phyloP scores from a whole-genome alignment of 2,888 invertebrate species.

The Zeuzera pyrina region DNA sequence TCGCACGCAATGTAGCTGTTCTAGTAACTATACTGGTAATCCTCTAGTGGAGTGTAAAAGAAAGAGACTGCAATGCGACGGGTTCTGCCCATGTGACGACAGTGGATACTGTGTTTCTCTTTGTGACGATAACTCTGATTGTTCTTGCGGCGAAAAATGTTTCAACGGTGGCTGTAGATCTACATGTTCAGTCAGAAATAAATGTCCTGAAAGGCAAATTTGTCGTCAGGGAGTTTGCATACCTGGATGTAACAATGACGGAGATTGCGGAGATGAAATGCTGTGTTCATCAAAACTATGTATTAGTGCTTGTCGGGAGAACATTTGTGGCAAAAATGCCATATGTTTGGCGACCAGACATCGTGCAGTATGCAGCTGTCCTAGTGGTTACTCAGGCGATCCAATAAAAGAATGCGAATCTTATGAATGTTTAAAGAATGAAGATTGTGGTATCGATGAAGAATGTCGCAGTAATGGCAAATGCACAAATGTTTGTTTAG shows the following conservation, averaged over 20 bases:
- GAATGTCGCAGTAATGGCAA: conserved; percentile 78
- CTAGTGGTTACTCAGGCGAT: conserved; percentile 88
- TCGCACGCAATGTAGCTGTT: conserved; percentile 89
- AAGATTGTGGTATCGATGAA: conserved; percentile 85
- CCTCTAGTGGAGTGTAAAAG: conserved; percentile 84
- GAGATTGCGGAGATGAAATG: conserved; percentile 84
- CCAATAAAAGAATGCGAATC: conserved; percentile 82
- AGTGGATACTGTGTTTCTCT: conserved; percentile 83
- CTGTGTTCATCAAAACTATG: conserved; percentile 80
- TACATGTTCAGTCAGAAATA: conserved; percentile 77
- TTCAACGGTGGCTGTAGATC: conserved; percentile 80
- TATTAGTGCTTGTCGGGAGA: conserved; percentile 77
- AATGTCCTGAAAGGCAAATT: conserved; percentile 84
- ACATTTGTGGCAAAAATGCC: conserved; percentile 86
- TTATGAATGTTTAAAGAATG: conserved; percentile 82
- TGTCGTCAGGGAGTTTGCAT: conserved; percentile 82
- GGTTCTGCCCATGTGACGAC: conserved; percentile 85
- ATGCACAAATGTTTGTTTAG: conserved; percentile 88
- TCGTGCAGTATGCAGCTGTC: conserved; percentile 88
- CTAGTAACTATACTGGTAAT: conserved; percentile 85
- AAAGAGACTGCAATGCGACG: conserved; percentile 81
- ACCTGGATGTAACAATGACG: conserved; percentile 84
- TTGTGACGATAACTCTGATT: conserved; percentile 78
- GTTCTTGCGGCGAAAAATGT: conserved; percentile 88
- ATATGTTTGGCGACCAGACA: conserved; percentile 86